Evolutionary conservation across 2,888 invertebrate species (phyloP).

Genomic region (Eretmocerus hayati): DNA sequence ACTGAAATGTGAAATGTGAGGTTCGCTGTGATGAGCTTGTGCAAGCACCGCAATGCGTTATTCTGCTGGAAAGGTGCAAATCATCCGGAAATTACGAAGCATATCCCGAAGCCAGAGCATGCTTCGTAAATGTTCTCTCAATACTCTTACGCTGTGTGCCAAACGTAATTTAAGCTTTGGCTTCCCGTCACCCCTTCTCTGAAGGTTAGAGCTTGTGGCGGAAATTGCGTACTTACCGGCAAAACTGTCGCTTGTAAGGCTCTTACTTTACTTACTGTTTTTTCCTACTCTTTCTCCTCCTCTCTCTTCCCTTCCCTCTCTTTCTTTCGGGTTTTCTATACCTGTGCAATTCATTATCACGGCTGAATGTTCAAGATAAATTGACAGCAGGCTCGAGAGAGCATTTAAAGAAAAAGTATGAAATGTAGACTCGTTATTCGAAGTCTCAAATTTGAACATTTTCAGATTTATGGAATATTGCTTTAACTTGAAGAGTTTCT

Average conservation of each 20-base stretch:
- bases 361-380: too few species aligned
- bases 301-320: background rate
- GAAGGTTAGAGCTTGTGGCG: slow-evolving; percentile 6
- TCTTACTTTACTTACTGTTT: background rate
- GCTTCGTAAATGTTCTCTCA: background rate
- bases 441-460: too few species aligned
- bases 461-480: too few species aligned
- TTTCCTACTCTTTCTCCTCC: background rate
- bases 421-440: too few species aligned
- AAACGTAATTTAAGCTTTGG: slow-evolving; percentile 20
- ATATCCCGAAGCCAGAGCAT: background rate
- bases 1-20: too few species aligned
- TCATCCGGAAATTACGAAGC: slow-evolving; percentile 20
- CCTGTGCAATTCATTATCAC: too few species aligned
- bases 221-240: slow-evolving; percentile 21
- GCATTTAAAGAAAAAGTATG: too few species aligned
- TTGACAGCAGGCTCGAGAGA: too few species aligned
- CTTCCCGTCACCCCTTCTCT: slow-evolving; percentile 3
- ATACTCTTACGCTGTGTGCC: slow-evolving; percentile 6
- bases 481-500: too few species aligned
- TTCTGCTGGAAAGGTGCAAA: slow-evolving; percentile 10
- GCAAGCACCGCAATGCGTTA: too few species aligned
- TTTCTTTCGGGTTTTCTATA: too few species aligned
- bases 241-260: slow-evolving; percentile 12
- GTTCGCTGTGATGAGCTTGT: too few species aligned